Conservation (phyloP, 2,113 vertebrate genomes). For the Numenius arquata region DNA sequence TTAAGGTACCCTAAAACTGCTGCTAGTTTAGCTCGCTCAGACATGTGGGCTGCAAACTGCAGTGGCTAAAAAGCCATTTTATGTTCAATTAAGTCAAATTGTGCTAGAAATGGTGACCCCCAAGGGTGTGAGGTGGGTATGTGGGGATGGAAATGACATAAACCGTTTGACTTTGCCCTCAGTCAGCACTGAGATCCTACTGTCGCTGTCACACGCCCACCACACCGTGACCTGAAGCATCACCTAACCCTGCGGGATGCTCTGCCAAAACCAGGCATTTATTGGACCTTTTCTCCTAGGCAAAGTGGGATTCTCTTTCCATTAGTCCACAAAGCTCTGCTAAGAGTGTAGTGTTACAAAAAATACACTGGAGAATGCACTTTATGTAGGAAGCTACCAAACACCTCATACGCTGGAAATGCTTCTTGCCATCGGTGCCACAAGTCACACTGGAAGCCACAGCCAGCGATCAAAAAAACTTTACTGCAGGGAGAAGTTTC, state of each 20-base stretch:
- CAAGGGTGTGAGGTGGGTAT: not conserved
- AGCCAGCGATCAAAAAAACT: not conserved
- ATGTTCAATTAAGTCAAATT: not conserved
- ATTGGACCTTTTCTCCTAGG: not conserved
- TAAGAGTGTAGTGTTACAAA: not conserved
- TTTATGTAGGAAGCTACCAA: not conserved
- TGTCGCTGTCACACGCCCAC: not conserved
- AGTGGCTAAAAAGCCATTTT: not conserved
- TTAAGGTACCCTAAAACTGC: not conserved
- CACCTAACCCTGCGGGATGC: accelerated
- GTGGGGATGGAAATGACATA: not conserved
- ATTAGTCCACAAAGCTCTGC: not conserved
- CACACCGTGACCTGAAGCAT: not conserved
- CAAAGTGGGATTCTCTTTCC: not conserved
- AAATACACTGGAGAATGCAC: not conserved
- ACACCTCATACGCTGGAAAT: accelerated
- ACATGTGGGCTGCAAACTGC: accelerated
- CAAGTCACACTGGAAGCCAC: not conserved
- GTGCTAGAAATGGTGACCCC: not conserved
- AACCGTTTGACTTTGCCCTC: not conserved
- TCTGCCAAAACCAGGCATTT: not conserved
- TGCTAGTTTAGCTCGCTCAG: not conserved
- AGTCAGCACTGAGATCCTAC: not conserved
- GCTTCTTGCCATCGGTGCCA: not conserved
- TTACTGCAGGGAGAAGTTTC: not conserved